Percentiles rank a stretch among this genome's conserved stretches.
Evolutionary conservation across 2,888 invertebrate species (phyloP).

Genomic region (Tinea trinotella): DNA sequence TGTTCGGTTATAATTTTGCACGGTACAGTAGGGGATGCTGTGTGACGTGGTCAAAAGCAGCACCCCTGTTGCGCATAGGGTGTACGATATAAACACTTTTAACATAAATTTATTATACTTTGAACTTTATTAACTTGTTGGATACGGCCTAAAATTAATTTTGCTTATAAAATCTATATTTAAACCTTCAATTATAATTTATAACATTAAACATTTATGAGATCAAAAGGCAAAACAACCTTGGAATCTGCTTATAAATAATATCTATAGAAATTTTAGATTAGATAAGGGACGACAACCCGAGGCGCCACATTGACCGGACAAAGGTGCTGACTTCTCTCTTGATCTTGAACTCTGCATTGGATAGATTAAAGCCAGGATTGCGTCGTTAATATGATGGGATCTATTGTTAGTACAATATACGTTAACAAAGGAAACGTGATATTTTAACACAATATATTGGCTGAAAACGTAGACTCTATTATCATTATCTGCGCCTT

Average conservation of each 20-base stretch:
- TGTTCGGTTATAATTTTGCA: constrained; percentile 24
- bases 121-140: too few relatives aligned
- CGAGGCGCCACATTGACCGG: background rate
- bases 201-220: background rate
- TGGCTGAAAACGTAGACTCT: background rate
- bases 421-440: background rate
- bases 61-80: constrained; percentile 5
- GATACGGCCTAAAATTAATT: background rate
- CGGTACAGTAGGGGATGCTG: constrained; percentile 16
- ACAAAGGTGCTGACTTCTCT: constrained; percentile 6
- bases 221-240: background rate
- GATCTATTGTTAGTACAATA: background rate
- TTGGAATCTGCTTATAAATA: background rate
- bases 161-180: background rate
- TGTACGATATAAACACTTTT: background rate
- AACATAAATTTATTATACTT: background rate
- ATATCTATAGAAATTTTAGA: background rate
- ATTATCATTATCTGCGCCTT: too few relatives aligned
- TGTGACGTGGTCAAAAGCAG: constrained; percentile 1
- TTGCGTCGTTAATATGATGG: background rate
- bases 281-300: background rate
- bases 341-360: background rate
- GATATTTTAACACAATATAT: constrained; percentile 7
- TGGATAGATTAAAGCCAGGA: constrained; percentile 1
- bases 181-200: background rate